Percentiles rank a stretch among this genome's conserved stretches.
phyloP scores from a whole-genome alignment of 2,888 invertebrate species.

The Noctuana brunneofusca region DNA sequence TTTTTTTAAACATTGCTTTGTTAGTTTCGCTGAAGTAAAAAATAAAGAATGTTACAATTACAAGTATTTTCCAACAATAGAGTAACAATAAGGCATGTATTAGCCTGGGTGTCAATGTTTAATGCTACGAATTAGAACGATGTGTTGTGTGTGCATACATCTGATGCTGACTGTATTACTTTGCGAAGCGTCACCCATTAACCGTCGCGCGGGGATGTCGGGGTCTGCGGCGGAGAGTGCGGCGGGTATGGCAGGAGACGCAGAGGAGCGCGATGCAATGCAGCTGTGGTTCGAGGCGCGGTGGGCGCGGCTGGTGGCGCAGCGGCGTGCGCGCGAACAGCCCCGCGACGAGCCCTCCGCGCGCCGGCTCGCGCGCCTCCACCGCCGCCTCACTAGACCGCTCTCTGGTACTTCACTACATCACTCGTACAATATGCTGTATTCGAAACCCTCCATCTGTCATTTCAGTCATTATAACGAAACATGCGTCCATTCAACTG shows the following conservation, averaged over 20 bases:
- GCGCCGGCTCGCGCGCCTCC: constrained; percentile 61
- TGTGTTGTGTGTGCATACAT: neutral
- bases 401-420: constrained; percentile 56
- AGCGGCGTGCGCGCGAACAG: constrained; percentile 60
- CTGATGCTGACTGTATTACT: constrained; percentile 18
- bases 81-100: neutral
- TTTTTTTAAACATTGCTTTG: too few species aligned
- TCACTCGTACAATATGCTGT: neutral
- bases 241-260: constrained; percentile 45
- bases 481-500: too few species aligned
- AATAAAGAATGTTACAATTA: too few species aligned
- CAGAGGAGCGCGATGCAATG: constrained; percentile 71
- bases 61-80: too few species aligned
- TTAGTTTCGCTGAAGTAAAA: too few species aligned
- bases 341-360: constrained; percentile 51
- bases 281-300: constrained; percentile 76
- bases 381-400: constrained; percentile 63
- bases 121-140: neutral
- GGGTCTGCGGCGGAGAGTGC: constrained; percentile 31
- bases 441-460: too few species aligned
- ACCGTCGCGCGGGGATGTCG: constrained; percentile 42
- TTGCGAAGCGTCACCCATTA: constrained; percentile 30
- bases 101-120: neutral
- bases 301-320: constrained; percentile 70
- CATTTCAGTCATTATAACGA: too few species aligned